Evolutionary conservation across 2,113 vertebrate species (phyloP).

Genomic region (Platichthys stellatus): DNA sequence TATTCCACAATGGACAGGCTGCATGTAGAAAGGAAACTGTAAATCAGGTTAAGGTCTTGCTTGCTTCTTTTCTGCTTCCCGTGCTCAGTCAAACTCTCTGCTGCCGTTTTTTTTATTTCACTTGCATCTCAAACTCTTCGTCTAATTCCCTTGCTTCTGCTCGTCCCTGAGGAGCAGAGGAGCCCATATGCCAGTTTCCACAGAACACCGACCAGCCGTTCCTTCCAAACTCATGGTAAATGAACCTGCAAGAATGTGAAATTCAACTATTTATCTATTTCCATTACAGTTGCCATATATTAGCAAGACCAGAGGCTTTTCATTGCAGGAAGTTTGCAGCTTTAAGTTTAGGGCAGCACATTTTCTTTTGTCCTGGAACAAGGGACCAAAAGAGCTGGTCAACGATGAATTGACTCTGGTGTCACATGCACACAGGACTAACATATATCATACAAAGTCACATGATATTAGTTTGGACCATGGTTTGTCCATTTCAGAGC

Average conservation of each 20-base stretch:
- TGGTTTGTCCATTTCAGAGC: conserved; percentile 1
- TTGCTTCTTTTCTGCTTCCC: neutral
- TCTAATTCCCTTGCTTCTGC: conserved; percentile 8
- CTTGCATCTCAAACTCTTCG: conserved; percentile 15
- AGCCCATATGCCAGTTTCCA: conserved; percentile 48
- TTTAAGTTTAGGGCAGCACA: conserved; percentile 10
- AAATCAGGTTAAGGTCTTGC: conserved; percentile 14
- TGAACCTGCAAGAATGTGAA: conserved; percentile 63
- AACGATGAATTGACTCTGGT: too few relatives aligned
- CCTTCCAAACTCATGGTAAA: conserved; percentile 24
- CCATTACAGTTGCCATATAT: conserved; percentile 42
- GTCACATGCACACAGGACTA: too few relatives aligned
- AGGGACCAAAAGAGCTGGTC: too few relatives aligned
- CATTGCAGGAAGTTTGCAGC: conserved; percentile 7
- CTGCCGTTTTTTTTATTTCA: neutral
- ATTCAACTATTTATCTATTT: conserved; percentile 65
- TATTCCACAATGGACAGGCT: conserved; percentile 24
- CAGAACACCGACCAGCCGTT: conserved; percentile 34
- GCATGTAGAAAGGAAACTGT: neutral
- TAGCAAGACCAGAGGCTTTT: conserved; percentile 30
- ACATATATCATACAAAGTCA: too few relatives aligned
- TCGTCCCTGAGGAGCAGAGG: conserved; percentile 13
- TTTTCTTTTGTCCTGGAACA: neutral
- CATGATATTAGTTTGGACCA: too few relatives aligned
- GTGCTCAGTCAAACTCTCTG: conserved; percentile 11